Evolutionary conservation across 2,797 vertebrate species (phyloP), one percentile per base, ranked within the genome.

Genomic region (Podarcis siculus): DNA sequence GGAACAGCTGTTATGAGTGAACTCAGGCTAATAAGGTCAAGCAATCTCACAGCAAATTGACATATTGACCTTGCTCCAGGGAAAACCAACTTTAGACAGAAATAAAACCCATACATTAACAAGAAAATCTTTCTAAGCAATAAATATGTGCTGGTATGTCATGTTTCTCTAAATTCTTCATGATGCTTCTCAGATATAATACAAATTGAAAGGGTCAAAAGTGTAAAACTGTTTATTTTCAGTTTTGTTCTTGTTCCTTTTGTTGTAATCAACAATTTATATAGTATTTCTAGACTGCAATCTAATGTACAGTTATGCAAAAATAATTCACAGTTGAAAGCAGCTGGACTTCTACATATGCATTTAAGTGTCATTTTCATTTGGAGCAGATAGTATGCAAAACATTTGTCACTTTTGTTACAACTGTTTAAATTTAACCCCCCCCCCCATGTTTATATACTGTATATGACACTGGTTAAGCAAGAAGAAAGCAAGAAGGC

Each of bases 1-100:
- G 89, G 89, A 92, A 87, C 92, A 95, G 91, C 89, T 91, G 88
- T 89, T 86, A 75, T 1, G 0, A 86, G 45, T 25, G 79, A 71
- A 78, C 87, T 85, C 81, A 0, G 6, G 76, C 71, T 94, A 86
- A 55, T 71, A 49, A 35, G 85, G 85, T 81, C 81, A 79, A 87
- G 90, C 49, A 21, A 21, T 88, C 13, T 55, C 84, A 94, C 86
- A 30, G 76, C 86, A 30, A 27, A 30, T 78, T 87, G 86, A 61
- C 37, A 75, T 32, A 75, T 32, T 76, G n/a, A 84, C 3, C 85
- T 83, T 90, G 77, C 79, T 77, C 15, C 2, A 23, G 23, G 80
- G 82, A 42, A 2, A 67, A 83, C 58, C 55, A 21, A 35, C 1
- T 21, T 72, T 77, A 84, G 78, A 77, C 21, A 45, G 72, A 89